phyloP scores from a whole-genome alignment of 2,888 invertebrate genomes.

The Matsumyia berberina region DNA sequence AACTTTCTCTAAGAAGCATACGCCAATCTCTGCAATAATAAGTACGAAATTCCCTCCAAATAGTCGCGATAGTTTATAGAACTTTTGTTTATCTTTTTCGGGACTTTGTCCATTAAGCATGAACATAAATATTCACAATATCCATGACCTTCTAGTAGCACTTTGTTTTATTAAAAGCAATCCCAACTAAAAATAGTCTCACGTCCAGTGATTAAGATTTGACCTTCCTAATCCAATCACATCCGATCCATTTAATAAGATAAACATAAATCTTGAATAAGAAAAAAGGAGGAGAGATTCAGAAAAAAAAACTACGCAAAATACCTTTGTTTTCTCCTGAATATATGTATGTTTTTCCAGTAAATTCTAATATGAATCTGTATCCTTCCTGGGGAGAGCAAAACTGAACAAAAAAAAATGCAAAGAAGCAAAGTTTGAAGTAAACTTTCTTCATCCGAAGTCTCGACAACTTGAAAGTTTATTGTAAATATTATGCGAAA shows the following conservation, averaged over 20 bases:
- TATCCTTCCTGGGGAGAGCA: conserved; percentile 1
- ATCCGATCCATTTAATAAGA: not conserved
- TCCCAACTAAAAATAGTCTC: not conserved
- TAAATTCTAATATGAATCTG: conserved; percentile 26
- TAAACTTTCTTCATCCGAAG: conserved; percentile 37
- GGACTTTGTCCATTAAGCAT: too few species aligned
- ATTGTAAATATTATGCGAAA: conserved; percentile 50
- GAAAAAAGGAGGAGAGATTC: not conserved
- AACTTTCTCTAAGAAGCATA: too few species aligned
- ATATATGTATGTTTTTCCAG: not conserved
- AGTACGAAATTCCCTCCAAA: too few species aligned
- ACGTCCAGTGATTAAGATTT: not conserved
- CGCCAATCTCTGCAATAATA: too few species aligned
- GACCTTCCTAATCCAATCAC: not conserved
- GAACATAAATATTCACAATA: not conserved
- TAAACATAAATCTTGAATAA: not conserved
- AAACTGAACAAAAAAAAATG: not conserved
- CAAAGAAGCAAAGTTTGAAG: conserved; percentile 29
- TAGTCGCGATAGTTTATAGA: too few species aligned
- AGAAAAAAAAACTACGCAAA: too few species aligned
- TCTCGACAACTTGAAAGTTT: conserved; percentile 40
- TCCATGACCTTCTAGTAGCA: not conserved
- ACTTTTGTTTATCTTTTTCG: too few species aligned
- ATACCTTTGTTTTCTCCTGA: conserved; percentile 18
- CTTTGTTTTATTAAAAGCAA: not conserved